Evolutionary conservation across 2,888 invertebrate genomes (phyloP), one percentile per base, ranked within the genome.

Genomic region (Neelides folsomi): DNA sequence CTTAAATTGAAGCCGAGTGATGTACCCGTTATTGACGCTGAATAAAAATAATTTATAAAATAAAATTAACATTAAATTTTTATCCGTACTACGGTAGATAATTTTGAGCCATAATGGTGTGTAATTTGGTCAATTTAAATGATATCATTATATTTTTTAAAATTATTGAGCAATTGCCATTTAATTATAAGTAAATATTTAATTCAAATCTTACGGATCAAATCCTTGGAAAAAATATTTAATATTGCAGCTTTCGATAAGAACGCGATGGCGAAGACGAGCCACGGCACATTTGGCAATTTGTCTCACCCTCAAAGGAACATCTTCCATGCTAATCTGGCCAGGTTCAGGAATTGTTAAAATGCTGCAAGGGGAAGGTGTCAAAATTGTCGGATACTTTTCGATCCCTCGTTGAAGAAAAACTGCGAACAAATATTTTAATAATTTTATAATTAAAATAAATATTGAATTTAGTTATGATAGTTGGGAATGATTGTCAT

Each of bases 11-110:
- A 77, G 72, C 53, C 80, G 76, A 16, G 78, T 76, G 39, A 86
- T 81, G 71, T 84, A 82, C 1, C 85, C 84, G 68, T 76, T 79
- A 68, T 80, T 80, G 50, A 75, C 72, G 52, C 85, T 84, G 67
- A 43, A 63, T 48, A 47, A 13, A n/a, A 15, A 36, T n/a, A 41
- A 8, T 41, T 37, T 39, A 47, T 12, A n/a, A n/a, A n/a, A n/a
- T n/a, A n/a, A n/a, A n/a, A n/a, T n/a, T n/a, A n/a, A n/a, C n/a
- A n/a, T n/a, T n/a, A n/a, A n/a, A n/a, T n/a, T n/a, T n/a, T n/a
- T n/a, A n/a, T n/a, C n/a, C n/a, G n/a, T n/a, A n/a, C n/a, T n/a
- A n/a, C n/a, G n/a, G n/a, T n/a, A n/a, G n/a, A n/a, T n/a, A n/a
- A n/a, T n/a, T n/a, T n/a, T n/a, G n/a, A n/a, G n/a, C n/a, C n/a